Conservation (phyloP, 2,888 invertebrate genomes). For the Orthosia gothica region DNA sequence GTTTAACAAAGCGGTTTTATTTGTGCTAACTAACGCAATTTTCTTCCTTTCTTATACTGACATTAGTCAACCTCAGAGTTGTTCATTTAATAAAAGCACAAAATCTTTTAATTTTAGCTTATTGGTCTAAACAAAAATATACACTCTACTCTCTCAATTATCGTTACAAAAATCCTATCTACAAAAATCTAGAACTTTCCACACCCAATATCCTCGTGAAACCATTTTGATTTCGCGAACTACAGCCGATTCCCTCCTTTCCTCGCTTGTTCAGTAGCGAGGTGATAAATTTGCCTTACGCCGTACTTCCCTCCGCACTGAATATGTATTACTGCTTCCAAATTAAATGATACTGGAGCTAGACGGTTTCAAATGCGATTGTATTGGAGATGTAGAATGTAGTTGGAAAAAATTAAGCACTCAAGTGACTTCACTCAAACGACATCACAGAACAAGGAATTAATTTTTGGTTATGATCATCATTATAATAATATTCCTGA, state of each 20-base stretch:
- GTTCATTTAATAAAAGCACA: too few species aligned
- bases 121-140: too few species aligned
- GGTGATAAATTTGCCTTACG: constrained; percentile 62
- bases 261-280: constrained; percentile 39
- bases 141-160: too few species aligned
- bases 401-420: background rate
- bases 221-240: constrained; percentile 30
- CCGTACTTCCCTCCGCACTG: constrained; percentile 49
- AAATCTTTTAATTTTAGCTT: too few species aligned
- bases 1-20: too few species aligned
- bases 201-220: constrained; percentile 23
- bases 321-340: constrained; percentile 67
- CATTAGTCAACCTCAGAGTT: too few species aligned
- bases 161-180: background rate
- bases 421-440: background rate
- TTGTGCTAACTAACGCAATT: too few species aligned
- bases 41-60: too few species aligned
- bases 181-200: background rate
- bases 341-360: constrained; percentile 61
- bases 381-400: constrained; percentile 3
- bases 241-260: constrained; percentile 45
- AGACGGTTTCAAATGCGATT: constrained; percentile 41
- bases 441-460: background rate
- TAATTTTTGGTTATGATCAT: too few species aligned
- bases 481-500: too few species aligned